Evolutionary conservation across 1,140 invertebrate species (phyloP).

Genomic region (Maniola jurtina): DNA sequence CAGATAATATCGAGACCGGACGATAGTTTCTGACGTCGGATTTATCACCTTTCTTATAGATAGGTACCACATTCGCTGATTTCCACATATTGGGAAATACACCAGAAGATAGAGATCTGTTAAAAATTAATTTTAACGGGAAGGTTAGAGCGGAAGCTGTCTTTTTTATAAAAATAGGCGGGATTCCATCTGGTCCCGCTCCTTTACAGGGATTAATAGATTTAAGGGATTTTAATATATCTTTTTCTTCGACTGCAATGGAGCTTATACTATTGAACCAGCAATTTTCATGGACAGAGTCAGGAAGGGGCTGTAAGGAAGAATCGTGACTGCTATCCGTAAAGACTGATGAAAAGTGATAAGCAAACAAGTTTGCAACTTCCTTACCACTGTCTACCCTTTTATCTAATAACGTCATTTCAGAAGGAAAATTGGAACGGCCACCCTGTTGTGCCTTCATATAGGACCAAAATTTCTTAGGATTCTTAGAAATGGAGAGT

Average conservation of each 20-base stretch:
- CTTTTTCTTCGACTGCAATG: neutral
- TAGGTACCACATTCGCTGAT: neutral
- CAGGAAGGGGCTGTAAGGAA: neutral
- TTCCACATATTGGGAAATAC: neutral
- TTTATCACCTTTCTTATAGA: neutral
- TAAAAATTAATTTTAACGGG: neutral
- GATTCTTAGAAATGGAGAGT: neutral
- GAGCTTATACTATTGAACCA: neutral
- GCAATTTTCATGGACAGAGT: neutral
- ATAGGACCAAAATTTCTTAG: neutral
- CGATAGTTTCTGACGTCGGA: neutral
- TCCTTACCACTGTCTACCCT: too few species aligned
- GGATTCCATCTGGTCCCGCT: neutral
- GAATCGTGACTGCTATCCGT: neutral
- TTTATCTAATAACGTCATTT: neutral
- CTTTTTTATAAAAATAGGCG: conserved; percentile 1
- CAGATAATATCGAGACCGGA: neutral
- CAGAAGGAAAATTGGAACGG: neutral
- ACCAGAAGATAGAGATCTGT: neutral
- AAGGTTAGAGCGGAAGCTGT: neutral
- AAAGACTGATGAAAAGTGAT: neutral
- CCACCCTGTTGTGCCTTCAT: neutral
- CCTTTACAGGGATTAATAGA: neutral
- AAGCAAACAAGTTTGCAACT: neutral
- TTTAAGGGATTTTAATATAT: neutral